Conservation (phyloP, 2,113 vertebrate species). For the Chloropsis cyanopogon region DNA sequence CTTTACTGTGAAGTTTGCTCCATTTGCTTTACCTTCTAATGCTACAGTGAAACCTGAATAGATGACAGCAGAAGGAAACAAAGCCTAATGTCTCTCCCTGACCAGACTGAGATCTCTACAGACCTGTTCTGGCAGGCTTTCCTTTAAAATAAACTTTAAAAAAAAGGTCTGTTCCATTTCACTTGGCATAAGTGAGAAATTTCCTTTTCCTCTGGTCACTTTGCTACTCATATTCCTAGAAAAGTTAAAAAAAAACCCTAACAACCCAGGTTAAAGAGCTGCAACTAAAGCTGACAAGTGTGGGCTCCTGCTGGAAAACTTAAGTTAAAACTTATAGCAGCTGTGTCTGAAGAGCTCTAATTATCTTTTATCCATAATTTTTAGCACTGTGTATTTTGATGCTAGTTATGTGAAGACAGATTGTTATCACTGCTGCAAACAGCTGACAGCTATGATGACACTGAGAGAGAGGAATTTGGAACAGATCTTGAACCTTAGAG, state of each 20-base stretch:
- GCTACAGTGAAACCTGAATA: constrained; percentile 37
- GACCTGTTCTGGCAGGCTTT: background rate
- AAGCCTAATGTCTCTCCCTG: background rate
- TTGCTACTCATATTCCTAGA: constrained; percentile 18
- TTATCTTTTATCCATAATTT: background rate
- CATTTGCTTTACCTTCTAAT: constrained; percentile 40
- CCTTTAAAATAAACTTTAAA: constrained; percentile 34
- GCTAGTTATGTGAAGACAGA: background rate
- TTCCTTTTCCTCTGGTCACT: background rate
- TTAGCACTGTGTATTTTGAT: background rate
- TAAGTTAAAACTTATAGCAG: background rate
- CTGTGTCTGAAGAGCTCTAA: background rate
- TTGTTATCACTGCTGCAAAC: background rate
- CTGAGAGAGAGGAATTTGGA: background rate
- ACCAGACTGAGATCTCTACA: background rate
- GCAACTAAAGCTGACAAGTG: background rate
- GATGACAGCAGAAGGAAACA: constrained; percentile 38
- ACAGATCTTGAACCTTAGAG: background rate
- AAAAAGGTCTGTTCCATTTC: background rate
- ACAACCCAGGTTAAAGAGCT: background rate
- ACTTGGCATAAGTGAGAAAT: background rate
- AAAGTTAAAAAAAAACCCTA: background rate
- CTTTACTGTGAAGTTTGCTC: constrained; percentile 22
- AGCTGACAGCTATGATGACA: background rate
- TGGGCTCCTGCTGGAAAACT: background rate